Conservation (phyloP, 2,888 invertebrate species). For the Torymus tubicola region DNA sequence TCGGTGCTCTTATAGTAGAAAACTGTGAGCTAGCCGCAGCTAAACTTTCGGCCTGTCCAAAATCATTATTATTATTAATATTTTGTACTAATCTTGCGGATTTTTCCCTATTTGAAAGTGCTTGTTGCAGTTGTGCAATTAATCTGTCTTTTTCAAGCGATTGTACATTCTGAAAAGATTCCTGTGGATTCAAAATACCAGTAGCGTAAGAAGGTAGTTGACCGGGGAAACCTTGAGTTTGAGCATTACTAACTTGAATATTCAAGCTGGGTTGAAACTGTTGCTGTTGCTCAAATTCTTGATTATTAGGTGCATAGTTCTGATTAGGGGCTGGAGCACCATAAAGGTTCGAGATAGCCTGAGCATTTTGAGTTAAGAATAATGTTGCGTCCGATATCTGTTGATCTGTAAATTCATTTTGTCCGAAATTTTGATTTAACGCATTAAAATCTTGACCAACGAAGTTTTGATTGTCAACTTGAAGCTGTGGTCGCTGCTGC, state of each 20-base stretch:
- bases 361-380: constrained; percentile 71
- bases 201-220: constrained; percentile 70
- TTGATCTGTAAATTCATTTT: constrained; percentile 58
- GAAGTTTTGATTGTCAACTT: constrained; percentile 34
- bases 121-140: constrained; percentile 68
- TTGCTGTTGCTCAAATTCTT: constrained; percentile 62
- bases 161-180: constrained; percentile 67
- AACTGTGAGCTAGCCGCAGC: constrained; percentile 60
- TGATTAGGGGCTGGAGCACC: constrained; percentile 67
- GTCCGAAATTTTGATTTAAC: constrained; percentile 59
- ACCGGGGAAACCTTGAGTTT: constrained; percentile 54
- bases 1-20: neutral
- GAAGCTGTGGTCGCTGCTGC: constrained; percentile 39
- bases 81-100: constrained; percentile 64
- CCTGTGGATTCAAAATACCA: constrained; percentile 66
- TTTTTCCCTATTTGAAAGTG: constrained; percentile 63
- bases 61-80: constrained; percentile 58
- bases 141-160: constrained; percentile 71
- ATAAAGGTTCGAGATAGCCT: constrained; percentile 72
- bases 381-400: constrained; percentile 72
- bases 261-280: constrained; percentile 50
- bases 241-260: constrained; percentile 30
- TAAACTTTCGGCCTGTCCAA: constrained; percentile 62
- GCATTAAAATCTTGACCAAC: constrained; percentile 5
- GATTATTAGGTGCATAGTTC: constrained; percentile 68